Evolutionary conservation across 1,140 invertebrate species (phyloP).

Genomic region (Ylistrum balloti): DNA sequence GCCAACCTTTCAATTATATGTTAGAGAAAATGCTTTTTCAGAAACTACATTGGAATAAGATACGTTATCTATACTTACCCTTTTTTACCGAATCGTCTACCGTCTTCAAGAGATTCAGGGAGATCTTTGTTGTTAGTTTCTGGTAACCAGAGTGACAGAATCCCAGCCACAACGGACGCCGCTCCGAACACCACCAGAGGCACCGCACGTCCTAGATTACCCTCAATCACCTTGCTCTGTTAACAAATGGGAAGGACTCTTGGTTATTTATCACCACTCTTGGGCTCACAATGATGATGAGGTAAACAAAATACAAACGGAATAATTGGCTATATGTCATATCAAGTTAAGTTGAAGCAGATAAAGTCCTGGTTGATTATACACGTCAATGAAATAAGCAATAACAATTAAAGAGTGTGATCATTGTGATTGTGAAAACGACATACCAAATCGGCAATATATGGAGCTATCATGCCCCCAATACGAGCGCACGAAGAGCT

Average conservation of each 20-base stretch:
- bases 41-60: too few species aligned
- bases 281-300: too few species aligned
- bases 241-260: not conserved
- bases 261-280: too few species aligned
- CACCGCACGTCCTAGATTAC: slow-evolving; percentile 69
- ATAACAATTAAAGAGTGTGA: too few species aligned
- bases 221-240: slow-evolving; percentile 56
- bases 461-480: slow-evolving; percentile 90
- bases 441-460: slow-evolving; percentile 72
- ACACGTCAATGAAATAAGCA: too few species aligned
- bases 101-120: slow-evolving; percentile 85
- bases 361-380: too few species aligned
- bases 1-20: too few species aligned
- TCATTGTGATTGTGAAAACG: too few species aligned
- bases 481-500: slow-evolving; percentile 90
- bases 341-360: too few species aligned
- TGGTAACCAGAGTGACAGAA: slow-evolving; percentile 83
- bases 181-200: slow-evolving; percentile 85
- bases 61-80: not conserved
- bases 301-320: too few species aligned
- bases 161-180: slow-evolving; percentile 83
- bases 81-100: slow-evolving; percentile 70
- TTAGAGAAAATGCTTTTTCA: too few species aligned
- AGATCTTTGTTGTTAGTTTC: slow-evolving; percentile 85
- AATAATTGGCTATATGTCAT: too few species aligned